Conservation (phyloP, 2,113 vertebrate species). For the Macaca mulatta region DNA sequence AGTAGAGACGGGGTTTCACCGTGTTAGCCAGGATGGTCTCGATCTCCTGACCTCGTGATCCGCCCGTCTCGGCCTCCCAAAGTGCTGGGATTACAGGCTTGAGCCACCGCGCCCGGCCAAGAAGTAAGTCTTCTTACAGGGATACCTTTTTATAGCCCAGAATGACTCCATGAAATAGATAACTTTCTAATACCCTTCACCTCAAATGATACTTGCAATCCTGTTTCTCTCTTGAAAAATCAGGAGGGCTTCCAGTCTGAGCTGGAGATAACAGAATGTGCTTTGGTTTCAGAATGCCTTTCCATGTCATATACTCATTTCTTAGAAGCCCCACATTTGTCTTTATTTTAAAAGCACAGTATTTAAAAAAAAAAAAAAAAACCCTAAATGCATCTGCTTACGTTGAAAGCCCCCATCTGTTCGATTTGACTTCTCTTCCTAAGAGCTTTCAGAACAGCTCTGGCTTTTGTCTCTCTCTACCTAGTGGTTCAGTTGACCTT, state of each 20-base stretch:
- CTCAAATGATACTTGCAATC: background rate
- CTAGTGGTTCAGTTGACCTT: background rate
- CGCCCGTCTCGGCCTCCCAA: too few species aligned
- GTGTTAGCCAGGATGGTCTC: too few species aligned
- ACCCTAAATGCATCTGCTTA: slow-evolving; percentile 16
- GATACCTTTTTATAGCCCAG: background rate
- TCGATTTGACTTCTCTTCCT: slow-evolving; percentile 38
- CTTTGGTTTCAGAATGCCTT: background rate
- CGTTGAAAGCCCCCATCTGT: background rate
- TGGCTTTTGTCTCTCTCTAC: background rate
- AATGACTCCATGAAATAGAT: background rate
- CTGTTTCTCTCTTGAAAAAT: background rate
- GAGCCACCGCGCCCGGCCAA: background rate
- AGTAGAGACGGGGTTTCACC: too few species aligned
- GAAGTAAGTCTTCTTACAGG: background rate
- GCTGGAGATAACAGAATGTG: background rate
- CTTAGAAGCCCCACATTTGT: background rate
- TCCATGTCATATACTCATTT: background rate
- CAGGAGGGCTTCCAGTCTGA: background rate
- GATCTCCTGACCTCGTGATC: too few species aligned
- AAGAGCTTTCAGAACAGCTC: background rate
- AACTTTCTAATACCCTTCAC: background rate
- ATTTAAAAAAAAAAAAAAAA: background rate
- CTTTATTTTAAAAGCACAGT: slow-evolving; percentile 55
- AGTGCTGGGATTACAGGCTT: too few species aligned